Percentiles rank a stretch among this genome's conserved stretches.
Conservation (phyloP, 2,797 vertebrate species). For the Ficedula albicollis region DNA sequence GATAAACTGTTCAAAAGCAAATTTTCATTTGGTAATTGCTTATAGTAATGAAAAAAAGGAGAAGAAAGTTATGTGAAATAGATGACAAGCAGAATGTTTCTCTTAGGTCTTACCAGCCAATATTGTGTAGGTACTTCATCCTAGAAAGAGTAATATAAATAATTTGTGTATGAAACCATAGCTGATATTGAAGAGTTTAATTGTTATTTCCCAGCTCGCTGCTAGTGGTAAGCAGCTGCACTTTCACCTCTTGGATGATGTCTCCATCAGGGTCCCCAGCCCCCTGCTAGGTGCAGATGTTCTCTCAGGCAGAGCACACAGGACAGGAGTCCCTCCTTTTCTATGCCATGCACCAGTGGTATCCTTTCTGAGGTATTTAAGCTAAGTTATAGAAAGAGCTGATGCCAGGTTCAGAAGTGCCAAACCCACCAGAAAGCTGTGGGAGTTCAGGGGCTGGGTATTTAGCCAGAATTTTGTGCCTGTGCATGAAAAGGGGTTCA, state of each 20-base stretch:
- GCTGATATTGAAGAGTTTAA: neutral
- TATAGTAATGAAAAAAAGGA: neutral
- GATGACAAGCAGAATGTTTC: neutral
- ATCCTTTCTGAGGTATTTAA: neutral
- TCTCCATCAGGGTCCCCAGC: rapidly evolving
- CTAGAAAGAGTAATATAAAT: neutral
- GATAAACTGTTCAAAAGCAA: neutral
- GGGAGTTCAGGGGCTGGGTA: neutral
- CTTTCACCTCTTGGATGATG: rapidly evolving
- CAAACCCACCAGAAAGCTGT: neutral
- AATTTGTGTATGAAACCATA: neutral
- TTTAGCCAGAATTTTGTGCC: neutral
- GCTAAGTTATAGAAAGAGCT: neutral
- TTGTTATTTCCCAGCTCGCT: neutral
- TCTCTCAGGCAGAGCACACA: neutral
- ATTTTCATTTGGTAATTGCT: neutral
- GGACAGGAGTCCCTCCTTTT: neutral
- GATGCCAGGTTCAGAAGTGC: neutral
- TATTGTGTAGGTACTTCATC: neutral
- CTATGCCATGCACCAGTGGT: neutral
- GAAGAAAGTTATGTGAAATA: neutral
- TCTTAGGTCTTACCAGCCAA: neutral
- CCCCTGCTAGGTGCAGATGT: neutral
- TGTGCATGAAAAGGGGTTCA: neutral
- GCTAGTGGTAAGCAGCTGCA: neutral